These are phyloP conservation scores for Lepidurus couesii DNA, from an alignment of 1,140 invertebrate species.

Conservation along the genomic window DNA sequence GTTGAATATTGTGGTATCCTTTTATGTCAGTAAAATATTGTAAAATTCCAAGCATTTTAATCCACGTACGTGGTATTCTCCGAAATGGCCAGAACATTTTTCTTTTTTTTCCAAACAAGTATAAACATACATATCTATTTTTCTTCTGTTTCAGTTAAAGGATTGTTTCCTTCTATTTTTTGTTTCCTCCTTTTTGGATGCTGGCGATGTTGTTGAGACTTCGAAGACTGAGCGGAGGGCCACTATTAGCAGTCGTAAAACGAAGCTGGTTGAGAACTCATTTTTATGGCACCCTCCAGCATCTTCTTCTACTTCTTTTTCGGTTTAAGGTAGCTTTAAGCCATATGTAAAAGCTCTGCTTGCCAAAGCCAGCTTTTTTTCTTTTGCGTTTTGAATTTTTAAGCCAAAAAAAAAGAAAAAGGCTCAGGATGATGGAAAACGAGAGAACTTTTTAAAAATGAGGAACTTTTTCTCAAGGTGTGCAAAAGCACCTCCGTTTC, in stretches of 20 bases:
- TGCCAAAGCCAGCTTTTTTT: not conserved
- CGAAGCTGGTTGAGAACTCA: conserved; percentile 15
- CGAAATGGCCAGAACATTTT: too few species aligned
- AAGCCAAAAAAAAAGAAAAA: not conserved
- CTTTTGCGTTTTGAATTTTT: not conserved
- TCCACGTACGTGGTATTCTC: too few species aligned
- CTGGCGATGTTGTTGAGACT: conserved; percentile 1
- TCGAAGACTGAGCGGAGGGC: not conserved
- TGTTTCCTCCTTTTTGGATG: not conserved
- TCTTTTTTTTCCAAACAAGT: too few species aligned
- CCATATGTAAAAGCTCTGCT: not conserved
- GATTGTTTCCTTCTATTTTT: not conserved
- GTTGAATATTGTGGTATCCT: too few species aligned
- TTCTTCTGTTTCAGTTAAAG: not conserved
- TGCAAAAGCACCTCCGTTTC: not conserved
- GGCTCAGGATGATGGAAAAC: not conserved
- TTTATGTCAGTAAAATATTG: too few species aligned
- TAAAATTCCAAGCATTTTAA: too few species aligned
- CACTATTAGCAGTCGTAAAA: conserved; percentile 22
- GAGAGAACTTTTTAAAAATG: not conserved
- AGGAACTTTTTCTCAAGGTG: not conserved
- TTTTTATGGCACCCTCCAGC: conserved; percentile 18
- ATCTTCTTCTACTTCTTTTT: not conserved
- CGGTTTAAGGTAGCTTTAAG: not conserved
- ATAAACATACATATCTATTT: not conserved